Percentiles rank a stretch among this genome's conserved stretches.
phyloP scores from a whole-genome alignment of 2,113 vertebrate species.

The Myotis yumanensis region DNA sequence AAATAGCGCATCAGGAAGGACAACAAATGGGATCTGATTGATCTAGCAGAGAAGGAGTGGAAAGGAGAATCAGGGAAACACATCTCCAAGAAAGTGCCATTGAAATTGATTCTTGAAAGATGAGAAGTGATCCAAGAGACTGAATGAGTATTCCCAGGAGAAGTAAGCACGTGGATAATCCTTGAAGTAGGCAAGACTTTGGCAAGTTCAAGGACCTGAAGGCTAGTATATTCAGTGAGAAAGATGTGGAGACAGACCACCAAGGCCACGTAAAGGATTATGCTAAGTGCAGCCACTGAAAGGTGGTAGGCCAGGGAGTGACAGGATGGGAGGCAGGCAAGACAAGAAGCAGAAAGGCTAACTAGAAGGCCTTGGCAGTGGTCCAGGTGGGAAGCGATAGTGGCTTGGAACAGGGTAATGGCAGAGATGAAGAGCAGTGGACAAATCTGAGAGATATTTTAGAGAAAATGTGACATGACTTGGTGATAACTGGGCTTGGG shows the following conservation, averaged over 20 bases:
- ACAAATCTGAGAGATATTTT: not conserved
- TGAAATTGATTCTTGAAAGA: not conserved
- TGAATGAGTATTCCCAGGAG: not conserved
- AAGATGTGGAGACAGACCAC: not conserved
- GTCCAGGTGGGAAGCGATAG: slow-evolving; percentile 2
- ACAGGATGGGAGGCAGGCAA: not conserved
- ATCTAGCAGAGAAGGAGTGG: not conserved
- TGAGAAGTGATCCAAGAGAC: not conserved
- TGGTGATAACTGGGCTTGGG: not conserved
- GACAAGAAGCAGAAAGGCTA: slow-evolving; percentile 31
- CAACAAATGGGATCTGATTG: not conserved
- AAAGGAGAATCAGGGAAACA: not conserved
- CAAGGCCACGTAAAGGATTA: not conserved
- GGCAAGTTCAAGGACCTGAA: slow-evolving; percentile 21
- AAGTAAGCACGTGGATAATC: not conserved
- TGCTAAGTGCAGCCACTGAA: not conserved
- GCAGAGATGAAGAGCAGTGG: not conserved
- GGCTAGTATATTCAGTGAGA: not conserved
- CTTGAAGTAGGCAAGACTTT: slow-evolving; percentile 40
- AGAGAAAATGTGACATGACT: not conserved
- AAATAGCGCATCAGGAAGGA: not conserved
- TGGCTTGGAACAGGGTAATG: not conserved
- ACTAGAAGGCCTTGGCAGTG: not conserved
- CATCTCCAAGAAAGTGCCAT: not conserved
- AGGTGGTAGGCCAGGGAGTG: slow-evolving; percentile 65